These are phyloP conservation scores for Coendou prehensilis DNA, from an alignment of 2,797 vertebrate species.

Conservation along the genomic window DNA sequence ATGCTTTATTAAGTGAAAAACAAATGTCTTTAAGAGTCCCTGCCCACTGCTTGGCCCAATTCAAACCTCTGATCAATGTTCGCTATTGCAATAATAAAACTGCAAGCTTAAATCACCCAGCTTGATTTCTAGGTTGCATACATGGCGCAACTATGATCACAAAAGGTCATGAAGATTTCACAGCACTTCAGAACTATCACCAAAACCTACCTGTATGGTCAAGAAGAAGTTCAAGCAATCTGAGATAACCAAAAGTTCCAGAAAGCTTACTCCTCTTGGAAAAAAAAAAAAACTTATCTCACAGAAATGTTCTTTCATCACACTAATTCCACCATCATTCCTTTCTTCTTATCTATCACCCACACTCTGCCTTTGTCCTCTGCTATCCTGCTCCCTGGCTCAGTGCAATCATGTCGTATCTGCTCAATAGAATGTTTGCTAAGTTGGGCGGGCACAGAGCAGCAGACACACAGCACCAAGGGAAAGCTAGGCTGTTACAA, in stretches of 20 bases:
- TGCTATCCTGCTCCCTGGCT: neutral
- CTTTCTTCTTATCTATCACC: neutral
- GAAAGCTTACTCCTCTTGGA: neutral
- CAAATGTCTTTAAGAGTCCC: neutral
- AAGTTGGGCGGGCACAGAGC: neutral
- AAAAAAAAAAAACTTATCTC: neutral
- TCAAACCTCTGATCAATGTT: neutral
- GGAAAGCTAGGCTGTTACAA: neutral
- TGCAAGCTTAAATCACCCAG: neutral
- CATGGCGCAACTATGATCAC: neutral
- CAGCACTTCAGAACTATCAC: neutral
- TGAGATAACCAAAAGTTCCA: neutral
- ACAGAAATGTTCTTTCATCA: neutral
- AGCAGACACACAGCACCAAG: neutral
- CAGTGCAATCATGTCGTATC: neutral
- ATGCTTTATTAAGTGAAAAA: constrained; percentile 8
- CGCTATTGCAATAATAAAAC: neutral
- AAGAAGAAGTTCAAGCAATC: neutral
- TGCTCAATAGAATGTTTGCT: neutral
- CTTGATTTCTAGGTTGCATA: neutral
- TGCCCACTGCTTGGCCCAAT: neutral
- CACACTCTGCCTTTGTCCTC: neutral
- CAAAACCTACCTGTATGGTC: neutral
- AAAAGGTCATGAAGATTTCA: neutral
- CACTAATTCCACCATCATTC: neutral